Conservation (phyloP, 2,113 vertebrate species). For the Istiophorus platypterus region DNA sequence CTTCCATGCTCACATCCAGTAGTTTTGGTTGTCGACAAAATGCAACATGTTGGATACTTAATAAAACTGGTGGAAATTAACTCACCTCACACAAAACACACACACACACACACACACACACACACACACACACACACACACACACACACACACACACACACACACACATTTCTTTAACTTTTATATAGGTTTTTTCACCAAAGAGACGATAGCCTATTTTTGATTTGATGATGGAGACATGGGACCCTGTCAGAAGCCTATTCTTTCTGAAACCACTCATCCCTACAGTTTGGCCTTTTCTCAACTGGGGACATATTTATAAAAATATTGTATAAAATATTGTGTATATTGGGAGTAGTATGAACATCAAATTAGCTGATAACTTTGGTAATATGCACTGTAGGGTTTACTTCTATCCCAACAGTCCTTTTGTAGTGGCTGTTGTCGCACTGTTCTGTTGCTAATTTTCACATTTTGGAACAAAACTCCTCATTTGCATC, state of each 20-base stretch:
- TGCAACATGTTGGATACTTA: too few species aligned
- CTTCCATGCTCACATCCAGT: too few species aligned
- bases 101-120: too few species aligned
- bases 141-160: not conserved
- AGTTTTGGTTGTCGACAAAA: too few species aligned
- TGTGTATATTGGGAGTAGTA: not conserved
- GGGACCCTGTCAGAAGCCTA: not conserved
- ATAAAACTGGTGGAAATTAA: not conserved
- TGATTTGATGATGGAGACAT: not conserved
- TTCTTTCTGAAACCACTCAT: not conserved
- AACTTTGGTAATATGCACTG: conserved; percentile 38
- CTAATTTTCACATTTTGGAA: conserved; percentile 60
- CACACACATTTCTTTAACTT: conserved; percentile 2
- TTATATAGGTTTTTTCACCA: not conserved
- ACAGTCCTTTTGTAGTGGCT: conserved; percentile 48
- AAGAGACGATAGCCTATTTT: not conserved
- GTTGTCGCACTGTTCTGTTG: conserved; percentile 49
- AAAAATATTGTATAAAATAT: conserved; percentile 11
- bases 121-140: not conserved
- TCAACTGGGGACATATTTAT: not conserved
- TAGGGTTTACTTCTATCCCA: conserved; percentile 36
- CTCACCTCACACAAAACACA: too few species aligned
- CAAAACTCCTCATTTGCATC: conserved; percentile 68
- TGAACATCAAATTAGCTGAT: not conserved
- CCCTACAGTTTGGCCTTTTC: not conserved